phyloP scores from a whole-genome alignment of 2,113 vertebrate genomes.

The Zosterops pallidus region DNA sequence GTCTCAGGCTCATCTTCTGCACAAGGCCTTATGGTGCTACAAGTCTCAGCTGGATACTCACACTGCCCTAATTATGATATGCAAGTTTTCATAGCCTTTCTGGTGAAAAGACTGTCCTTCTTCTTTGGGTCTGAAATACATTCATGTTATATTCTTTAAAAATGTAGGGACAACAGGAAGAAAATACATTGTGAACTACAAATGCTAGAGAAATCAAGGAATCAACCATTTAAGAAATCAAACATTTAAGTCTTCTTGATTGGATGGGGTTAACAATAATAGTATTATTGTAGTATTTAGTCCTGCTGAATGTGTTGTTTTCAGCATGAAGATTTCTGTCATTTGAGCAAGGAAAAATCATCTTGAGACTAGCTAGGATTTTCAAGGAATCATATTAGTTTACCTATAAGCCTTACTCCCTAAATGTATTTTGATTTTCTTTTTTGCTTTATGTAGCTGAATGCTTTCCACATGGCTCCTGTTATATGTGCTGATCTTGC shows the following conservation, averaged over 20 bases:
- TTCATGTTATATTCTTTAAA: not conserved
- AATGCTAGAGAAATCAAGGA: not conserved
- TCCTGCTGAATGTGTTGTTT: not conserved
- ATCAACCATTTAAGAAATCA: not conserved
- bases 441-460: not conserved
- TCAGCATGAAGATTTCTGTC: not conserved
- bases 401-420: not conserved
- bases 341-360: not conserved
- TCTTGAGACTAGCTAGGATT: not conserved
- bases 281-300: not conserved
- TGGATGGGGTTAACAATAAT: not conserved
- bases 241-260: not conserved
- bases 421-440: not conserved
- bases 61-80: accelerated
- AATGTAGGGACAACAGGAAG: not conserved
- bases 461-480: not conserved
- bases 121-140: not conserved
- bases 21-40: not conserved
- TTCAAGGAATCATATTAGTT: not conserved
- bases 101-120: not conserved
- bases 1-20: not conserved
- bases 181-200: not conserved
- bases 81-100: not conserved
- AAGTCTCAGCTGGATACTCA: not conserved
- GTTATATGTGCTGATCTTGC: not conserved